Evolutionary conservation across 2,113 vertebrate species (phyloP), one percentile per base, ranked within the genome.

Genomic region (Alouatta palliata): DNA sequence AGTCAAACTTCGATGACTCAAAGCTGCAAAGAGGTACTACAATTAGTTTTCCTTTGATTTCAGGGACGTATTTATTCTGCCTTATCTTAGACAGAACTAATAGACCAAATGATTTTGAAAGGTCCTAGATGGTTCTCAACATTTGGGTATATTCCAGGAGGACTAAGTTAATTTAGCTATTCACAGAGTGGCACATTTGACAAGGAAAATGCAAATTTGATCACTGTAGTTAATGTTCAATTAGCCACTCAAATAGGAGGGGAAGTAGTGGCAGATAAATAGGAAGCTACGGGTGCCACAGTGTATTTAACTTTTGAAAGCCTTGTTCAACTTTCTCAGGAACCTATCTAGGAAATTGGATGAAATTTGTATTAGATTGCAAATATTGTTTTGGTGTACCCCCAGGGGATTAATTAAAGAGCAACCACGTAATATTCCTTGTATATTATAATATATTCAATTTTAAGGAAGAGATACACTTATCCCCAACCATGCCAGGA

Each of bases 21-120:
- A 73, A 92, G 82, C 82, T 91, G 47, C 47, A 96, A 93, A 94
- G 86, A 96, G 82, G 71, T 93, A 56, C n/a, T 86, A 86, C 70
- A 96, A 95, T 97, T 96, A 97, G 85, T 90, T 97, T 95, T 43
- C 88, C 85, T 97, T 97, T 98, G 96, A 97, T 95, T 96, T 86
- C 52, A 82, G 40, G 71, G 73, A 94, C 73, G 85, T 96, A 79
- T 61, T 97, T 95, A 97, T 91, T 83, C 83, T 89, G 89, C 93
- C 96, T 97, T 93, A 97, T 96, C 82, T 96, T 73, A 96, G 93
- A 93, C 68, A 93, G 71, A 96, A 79, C 61, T 97, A 97, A 96
- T 27, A 97, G 75, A 91, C 66, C 66, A 89, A 95, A 95, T 87
- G n/a, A 20, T 91, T 95, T 83, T 95, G 76, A 97, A 94, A 97